Base-by-base conservation (phyloP, 2,113 vertebrate species). In the Calyptomena viridis region DNA sequence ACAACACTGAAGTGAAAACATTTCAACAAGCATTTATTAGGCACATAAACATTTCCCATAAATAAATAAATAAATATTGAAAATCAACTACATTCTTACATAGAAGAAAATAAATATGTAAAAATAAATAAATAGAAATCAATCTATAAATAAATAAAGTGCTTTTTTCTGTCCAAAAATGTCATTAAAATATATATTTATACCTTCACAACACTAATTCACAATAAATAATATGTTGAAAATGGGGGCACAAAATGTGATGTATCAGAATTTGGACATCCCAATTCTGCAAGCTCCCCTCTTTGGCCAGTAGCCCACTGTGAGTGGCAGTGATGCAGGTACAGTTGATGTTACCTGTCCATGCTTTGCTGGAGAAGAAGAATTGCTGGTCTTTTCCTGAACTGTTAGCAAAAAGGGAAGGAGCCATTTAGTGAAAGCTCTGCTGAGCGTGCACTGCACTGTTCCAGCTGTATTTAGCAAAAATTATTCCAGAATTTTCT, bases 21-120 rank as follows among this genome's bases (percentile, higher is more conserved):
- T 72, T 84, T 86, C 33, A 88, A 35, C 8, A 68, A 84, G 30
- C 5, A 6, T 96, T 95, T 95, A 94, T 97, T 96, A 89, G 33
- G 24, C 20, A 52, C 2, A 18, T 15, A 72, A 84, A 22, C 5
- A 79, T 17, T 14, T 81, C 6, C 3, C 4, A 63, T 39, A 74
- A 88, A 79, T 52, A 56, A 81, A 47, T 68, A 74, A 78, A 90
- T 59, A 86, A 75, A 53, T 22, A 20, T 9, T 22, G 17, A 52
- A 58, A 22, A 71, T 17, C 17, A 47, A 11, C 28, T 20, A 21
- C 31, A 12, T 72, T 79, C 39, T 59, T 80, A 63, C 19, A 8
- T 23, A 62, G 67, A 73, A 68, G 9, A 33, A 78, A 87, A 62
- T 30, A 76, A 68, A 81, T 53, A 73, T 22, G 10, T 16, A 63